phyloP scores from a whole-genome alignment of 2,113 vertebrate species.

The Myrmecophaga tridactyla region DNA sequence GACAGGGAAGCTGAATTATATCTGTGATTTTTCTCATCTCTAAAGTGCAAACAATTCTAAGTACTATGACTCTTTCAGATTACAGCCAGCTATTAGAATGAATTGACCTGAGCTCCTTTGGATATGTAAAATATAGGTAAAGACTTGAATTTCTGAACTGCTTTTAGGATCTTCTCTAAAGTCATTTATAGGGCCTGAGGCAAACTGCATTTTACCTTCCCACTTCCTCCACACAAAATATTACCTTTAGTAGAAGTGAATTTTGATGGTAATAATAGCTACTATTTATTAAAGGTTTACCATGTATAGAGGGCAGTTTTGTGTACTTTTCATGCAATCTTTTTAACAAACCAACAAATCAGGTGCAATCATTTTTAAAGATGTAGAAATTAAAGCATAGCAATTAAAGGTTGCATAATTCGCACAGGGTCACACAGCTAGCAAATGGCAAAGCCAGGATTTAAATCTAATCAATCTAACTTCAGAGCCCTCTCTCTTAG shows the following conservation, averaged over 20 bases:
- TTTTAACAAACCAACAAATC: not conserved
- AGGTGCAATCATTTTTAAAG: not conserved
- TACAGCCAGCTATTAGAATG: not conserved
- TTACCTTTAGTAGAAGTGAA: not conserved
- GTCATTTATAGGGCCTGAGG: not conserved
- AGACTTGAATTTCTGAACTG: not conserved
- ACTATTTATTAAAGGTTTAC: not conserved
- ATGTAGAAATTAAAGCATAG: not conserved
- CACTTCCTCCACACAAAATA: not conserved
- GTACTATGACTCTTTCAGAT: not conserved
- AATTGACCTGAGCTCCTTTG: not conserved
- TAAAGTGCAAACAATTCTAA: not conserved
- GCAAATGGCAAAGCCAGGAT: not conserved
- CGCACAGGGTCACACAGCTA: not conserved
- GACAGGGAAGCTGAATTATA: not conserved
- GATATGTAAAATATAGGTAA: not conserved
- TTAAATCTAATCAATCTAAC: not conserved
- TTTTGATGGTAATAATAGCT: not conserved
- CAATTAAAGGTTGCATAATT: not conserved
- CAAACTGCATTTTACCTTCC: not conserved
- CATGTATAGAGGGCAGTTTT: not conserved
- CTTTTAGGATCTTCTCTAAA: not conserved
- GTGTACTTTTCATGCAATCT: not conserved
- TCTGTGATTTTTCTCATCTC: not conserved
- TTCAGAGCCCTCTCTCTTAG: not conserved